Base-by-base conservation (phyloP, 2,797 vertebrate species). In the Lacerta bilineata region DNA sequence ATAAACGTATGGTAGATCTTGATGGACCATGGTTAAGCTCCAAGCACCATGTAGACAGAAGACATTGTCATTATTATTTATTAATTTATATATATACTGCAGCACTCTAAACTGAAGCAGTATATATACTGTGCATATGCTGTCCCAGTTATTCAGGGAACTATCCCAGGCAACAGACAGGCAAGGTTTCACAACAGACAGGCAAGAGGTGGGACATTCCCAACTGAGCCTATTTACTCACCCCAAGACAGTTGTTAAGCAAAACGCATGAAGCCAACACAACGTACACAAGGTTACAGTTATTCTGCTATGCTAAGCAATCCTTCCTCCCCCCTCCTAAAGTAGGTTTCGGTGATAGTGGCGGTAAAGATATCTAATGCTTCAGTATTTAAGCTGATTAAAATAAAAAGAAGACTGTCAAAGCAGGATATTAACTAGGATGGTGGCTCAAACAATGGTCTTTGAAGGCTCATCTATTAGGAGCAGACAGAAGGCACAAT, bases 361-460 rank as follows among this genome's bases (percentile, higher is more conserved):
- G 17, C 17, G 11, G 46, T 59, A 23, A 80, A 80, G 77, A 80
- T 59, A 80, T 64, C 68, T 43, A 82, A 80, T 27, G 23, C 68
- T 61, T 87, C 55, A 61, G 61, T 81, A 23, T 39, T 33, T 81
- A 80, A 81, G 86, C 86, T 61, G 86, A 87, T 87, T 71, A 79
- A 87, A 83, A 55, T 84, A 74, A 69, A 81, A 68, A 72, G 10
- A 74, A 59, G 25, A 33, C 50, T 72, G 55, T 64, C 78, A 81
- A 87, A 74, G 79, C 68, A 80, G 78, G 68, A 29, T 43, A 81
- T 87, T 74, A 74, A 41, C 5, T 10, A 72, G 86, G 86, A 71
- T 1, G 41, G 78, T 3, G 69, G 55, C 33, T 59, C 36, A n/a
- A 29, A 87, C 77, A 80, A 87, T n/a, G 27, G 77, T 6, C 29